Percentiles rank a stretch among this genome's conserved stretches.
phyloP scores from a whole-genome alignment of 2,113 vertebrate species.

The Lophotis ruficrista region DNA sequence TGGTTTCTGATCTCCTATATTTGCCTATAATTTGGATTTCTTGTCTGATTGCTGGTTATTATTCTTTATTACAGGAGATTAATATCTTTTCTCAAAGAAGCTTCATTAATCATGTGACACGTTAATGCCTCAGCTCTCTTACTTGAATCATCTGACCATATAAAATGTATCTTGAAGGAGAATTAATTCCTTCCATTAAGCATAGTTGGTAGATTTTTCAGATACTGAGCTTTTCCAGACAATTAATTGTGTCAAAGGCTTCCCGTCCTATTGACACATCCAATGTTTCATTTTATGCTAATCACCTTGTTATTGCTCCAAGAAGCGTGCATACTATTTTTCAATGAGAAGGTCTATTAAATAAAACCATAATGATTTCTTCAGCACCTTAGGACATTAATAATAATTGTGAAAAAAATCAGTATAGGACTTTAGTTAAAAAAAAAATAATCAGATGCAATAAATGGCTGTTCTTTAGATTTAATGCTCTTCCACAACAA shows the following conservation, averaged over 20 bases:
- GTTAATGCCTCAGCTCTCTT: not conserved
- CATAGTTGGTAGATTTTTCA: constrained; percentile 29
- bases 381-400: not conserved
- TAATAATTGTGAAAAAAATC: not conserved
- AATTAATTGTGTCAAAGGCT: constrained; percentile 12
- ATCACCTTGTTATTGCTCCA: not conserved
- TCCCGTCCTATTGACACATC: not conserved
- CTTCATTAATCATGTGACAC: not conserved
- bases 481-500: not conserved
- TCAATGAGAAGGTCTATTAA: not conserved
- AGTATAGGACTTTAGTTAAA: not conserved
- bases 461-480: not conserved
- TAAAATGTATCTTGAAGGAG: not conserved
- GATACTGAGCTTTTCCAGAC: not conserved
- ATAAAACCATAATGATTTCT: not conserved
- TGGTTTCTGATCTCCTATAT: not conserved
- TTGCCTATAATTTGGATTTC: not conserved
- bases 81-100: not conserved
- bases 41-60: not conserved
- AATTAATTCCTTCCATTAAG: constrained; percentile 18
- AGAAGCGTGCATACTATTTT: not conserved
- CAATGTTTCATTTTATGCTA: not conserved
- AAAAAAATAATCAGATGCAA: not conserved
- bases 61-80: not conserved
- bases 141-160: not conserved